Base-by-base conservation (phyloP, 2,888 invertebrate species). In the Catocala fraxini region DNA sequence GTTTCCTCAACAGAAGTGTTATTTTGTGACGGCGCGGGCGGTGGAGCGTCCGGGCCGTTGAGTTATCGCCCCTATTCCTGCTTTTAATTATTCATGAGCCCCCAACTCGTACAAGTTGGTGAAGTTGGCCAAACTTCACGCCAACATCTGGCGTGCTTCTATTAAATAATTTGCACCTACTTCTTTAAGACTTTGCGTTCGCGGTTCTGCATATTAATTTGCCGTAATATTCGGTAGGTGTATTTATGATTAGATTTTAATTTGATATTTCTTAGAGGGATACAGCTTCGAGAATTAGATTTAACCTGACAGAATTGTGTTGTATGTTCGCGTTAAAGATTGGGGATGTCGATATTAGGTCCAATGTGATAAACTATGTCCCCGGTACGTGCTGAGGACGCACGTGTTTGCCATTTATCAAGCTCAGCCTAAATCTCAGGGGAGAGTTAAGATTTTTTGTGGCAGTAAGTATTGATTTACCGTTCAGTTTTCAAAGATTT, bases 51-150 rank as follows among this genome's bases (percentile, higher is more conserved):
- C 70, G 74, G 79, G 81, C 65, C 68, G 71, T 82, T 90, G 90
- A 92, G 88, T 92, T 92, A 92, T 91, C 85, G 86, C 83, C 81
- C 77, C 79, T 81, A 84, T 83, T 83, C 83, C 82, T 76, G 84
- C 79, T 84, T 92, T 92, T 91, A 92, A 92, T 92, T 91, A 92
- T 92, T 92, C 91, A 91, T 90, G 90, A 91, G 86, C 74, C 55
- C 45, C 55, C 72, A 68, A 67, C 81, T 80, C 83, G 82, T 83
- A 84, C 84, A 87, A 89, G 85, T 90, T 89, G 56, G 54, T 33
- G 55, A 47, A 63, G 58, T 63, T 85, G 81, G 82, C 80, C 82
- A 82, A 63, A 87, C 84, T 90, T 81, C 73, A 77, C 79, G 70
- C 81, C 85, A 82, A 82, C 91, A 91, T 88, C 90, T 92, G 90